Conservation (phyloP, 1,140 invertebrate genomes). For the Acromyrmex charruanus region DNA sequence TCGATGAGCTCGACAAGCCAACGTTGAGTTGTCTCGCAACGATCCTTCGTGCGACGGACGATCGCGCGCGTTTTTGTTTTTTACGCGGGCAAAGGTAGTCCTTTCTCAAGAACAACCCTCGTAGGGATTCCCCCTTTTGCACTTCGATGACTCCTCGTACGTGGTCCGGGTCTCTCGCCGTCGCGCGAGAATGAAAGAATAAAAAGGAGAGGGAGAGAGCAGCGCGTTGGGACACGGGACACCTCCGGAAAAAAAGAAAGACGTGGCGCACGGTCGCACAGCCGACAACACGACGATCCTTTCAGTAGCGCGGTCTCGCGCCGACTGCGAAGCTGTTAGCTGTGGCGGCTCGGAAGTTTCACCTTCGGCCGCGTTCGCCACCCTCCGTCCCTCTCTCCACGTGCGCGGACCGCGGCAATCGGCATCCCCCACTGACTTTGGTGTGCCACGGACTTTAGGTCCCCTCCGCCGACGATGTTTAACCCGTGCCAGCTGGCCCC, state of each 20-base stretch:
- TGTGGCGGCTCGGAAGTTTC: conserved; percentile 81
- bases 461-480: conserved; percentile 44
- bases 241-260: conserved; percentile 51
- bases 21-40: neutral
- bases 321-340: conserved; percentile 82
- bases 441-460: conserved; percentile 71
- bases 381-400: conserved; percentile 71
- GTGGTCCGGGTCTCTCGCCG: conserved; percentile 12
- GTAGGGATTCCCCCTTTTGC: neutral
- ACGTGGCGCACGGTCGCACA: conserved; percentile 66
- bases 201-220: conserved; percentile 14
- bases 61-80: neutral
- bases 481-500: conserved; percentile 65
- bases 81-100: neutral
- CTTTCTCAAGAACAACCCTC: neutral
- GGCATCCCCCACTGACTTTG: conserved; percentile 65
- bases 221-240: neutral
- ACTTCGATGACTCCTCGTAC: neutral
- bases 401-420: conserved; percentile 41
- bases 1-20: neutral
- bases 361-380: conserved; percentile 79
- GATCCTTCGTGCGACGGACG: conserved; percentile 16
- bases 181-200: conserved; percentile 20
- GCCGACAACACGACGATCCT: conserved; percentile 75
- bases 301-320: conserved; percentile 85